Evolutionary conservation across 1,140 invertebrate species (phyloP).

Genomic region (Pogonognathellus flavescens): DNA sequence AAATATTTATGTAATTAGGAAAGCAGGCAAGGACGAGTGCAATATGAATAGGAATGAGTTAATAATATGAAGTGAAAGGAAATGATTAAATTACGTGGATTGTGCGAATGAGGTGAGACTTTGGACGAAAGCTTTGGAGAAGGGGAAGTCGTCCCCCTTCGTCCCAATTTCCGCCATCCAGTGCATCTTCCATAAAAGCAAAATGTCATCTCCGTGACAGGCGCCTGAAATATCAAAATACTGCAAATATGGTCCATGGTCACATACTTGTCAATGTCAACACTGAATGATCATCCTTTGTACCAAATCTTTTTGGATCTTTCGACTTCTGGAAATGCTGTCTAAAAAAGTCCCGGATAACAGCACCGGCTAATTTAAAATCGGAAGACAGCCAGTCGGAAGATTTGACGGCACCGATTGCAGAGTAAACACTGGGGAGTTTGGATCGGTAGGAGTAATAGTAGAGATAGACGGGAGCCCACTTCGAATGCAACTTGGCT

Average conservation of each 20-base stretch:
- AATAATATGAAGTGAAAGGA: not conserved
- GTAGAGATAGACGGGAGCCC: constrained; percentile 52
- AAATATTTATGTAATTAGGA: too few species aligned
- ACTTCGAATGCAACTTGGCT: constrained; percentile 36
- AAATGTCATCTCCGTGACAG: constrained; percentile 52
- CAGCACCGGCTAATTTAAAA: not conserved
- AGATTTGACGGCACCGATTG: not conserved
- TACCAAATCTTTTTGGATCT: constrained; percentile 21
- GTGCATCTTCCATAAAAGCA: constrained; percentile 39
- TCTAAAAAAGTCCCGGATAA: not conserved
- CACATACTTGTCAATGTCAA: too few species aligned
- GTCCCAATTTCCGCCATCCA: constrained; percentile 25
- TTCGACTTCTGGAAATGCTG: not conserved
- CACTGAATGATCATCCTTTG: too few species aligned
- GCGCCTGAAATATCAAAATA: too few species aligned
- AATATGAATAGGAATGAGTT: too few species aligned
- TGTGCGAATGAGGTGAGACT: constrained; percentile 43
- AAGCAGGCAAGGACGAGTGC: too few species aligned
- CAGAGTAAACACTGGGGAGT: not conserved
- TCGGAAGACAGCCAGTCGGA: too few species aligned
- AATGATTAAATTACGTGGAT: constrained; percentile 7
- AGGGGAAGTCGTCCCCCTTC: not conserved
- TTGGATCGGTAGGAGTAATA: constrained; percentile 41
- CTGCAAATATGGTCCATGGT: too few species aligned
- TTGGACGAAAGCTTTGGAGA: constrained; percentile 52